Evolutionary conservation across 2,888 invertebrate genomes (phyloP), one percentile per base, ranked within the genome.

Genomic region (Nebria brevicollis): DNA sequence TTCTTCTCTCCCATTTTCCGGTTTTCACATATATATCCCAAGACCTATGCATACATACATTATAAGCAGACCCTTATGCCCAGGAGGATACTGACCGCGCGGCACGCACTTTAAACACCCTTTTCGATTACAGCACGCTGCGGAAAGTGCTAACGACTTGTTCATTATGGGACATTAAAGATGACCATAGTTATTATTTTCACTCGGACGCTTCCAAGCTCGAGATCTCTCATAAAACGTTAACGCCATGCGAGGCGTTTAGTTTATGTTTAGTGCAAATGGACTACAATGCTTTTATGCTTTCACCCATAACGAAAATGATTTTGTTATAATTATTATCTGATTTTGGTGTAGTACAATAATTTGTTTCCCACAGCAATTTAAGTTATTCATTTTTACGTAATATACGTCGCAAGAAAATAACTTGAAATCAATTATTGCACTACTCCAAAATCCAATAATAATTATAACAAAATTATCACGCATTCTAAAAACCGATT

Each of bases 151-250:
- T 70, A 70, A 70, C 70, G 70, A 70, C 70, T 70, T 70, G 70
- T 70, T 70, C 70, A 70, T 70, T 70, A 70, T 34, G 70, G 70
- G 7, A 70, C 70, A 70, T 70, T 70, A 70, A 70, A 70, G 70
- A 70, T 70, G 70, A 70, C 70, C 70, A 70, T 34, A 25, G 70
- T 70, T 70, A 70, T 70, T 70, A 70, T 70, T 70, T 70, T 70
- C 70, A 34, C 70, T 25, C 25, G 70, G 70, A 70, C 70, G 70
- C 70, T 70, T 70, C 70, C 15, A 34, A 70, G 11, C 15, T 70
- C 70, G 70, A 5, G 20, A 25, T 25, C 25, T 25, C 66, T 70
- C 26, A 70, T 70, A 70, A 70, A 70, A 70, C 26, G 20, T 70
- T 26, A 70, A 70, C 15, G 26, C n/a, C 25, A 70, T 20, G 70